Conservation (phyloP, 2,113 vertebrate genomes). For the crab-eating macaque (Macaca fascicularis) region T2T-MFA8v1.1 NC_088376.1:173435501-173436000, state of each 20-base stretch:
- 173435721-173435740: background rate
- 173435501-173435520: no score
- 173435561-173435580: background rate
- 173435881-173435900: background rate
- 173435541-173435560: background rate
- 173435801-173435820: background rate
- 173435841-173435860: background rate
- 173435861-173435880: constrained; percentile 17
- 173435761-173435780: constrained; percentile 2
- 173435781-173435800: background rate
- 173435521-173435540: no score
- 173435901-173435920: constrained; percentile 32
- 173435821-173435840: background rate
- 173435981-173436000: background rate
- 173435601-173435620: background rate
- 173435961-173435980: constrained; percentile 28
- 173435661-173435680: background rate
- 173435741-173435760: background rate
- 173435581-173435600: background rate
- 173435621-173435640: background rate
- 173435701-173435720: background rate
- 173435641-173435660: background rate
- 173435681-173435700: background rate
- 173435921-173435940: background rate
- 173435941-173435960: constrained; percentile 51